Conservation (phyloP, 2,797 vertebrate genomes). For the Oreonectes daqikongensis region DNA sequence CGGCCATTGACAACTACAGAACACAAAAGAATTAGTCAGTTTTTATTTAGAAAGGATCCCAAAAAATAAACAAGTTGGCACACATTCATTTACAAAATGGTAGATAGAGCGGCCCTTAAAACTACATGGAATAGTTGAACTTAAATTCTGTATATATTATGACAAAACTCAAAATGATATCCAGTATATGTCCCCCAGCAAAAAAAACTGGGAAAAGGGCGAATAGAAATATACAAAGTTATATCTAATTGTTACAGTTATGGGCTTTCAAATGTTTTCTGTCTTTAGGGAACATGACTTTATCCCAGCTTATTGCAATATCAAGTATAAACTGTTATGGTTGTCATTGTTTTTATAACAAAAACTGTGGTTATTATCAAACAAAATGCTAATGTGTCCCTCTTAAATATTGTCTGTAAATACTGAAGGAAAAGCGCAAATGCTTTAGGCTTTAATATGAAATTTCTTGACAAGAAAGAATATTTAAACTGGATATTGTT, state of each 20-base stretch:
- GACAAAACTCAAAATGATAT: slow-evolving; percentile 65
- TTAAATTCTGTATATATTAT: slow-evolving; percentile 16
- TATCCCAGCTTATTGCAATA: slow-evolving; percentile 28
- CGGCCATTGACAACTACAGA: neutral
- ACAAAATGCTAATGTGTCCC: neutral
- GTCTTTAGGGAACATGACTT: neutral
- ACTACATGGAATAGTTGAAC: slow-evolving; percentile 55
- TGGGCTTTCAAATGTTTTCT: slow-evolving; percentile 14
- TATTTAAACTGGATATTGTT: neutral
- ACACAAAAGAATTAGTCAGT: slow-evolving; percentile 69
- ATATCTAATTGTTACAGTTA: neutral
- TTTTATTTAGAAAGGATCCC: slow-evolving; percentile 84
- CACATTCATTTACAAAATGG: slow-evolving; percentile 85
- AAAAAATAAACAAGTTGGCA: slow-evolving; percentile 84
- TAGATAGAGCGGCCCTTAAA: slow-evolving; percentile 69
- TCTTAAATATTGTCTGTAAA: slow-evolving; percentile 7
- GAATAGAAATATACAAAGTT: neutral
- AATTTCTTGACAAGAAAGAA: neutral
- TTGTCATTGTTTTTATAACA: slow-evolving; percentile 6
- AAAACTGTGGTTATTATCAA: slow-evolving; percentile 6
- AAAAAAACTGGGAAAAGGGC: neutral
- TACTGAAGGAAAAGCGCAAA: slow-evolving; percentile 5
- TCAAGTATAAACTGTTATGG: slow-evolving; percentile 1
- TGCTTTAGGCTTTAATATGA: neutral
- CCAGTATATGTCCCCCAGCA: slow-evolving; percentile 53